Evolutionary conservation across 2,113 vertebrate species (phyloP).

Genomic region (Platysteira castanea): DNA sequence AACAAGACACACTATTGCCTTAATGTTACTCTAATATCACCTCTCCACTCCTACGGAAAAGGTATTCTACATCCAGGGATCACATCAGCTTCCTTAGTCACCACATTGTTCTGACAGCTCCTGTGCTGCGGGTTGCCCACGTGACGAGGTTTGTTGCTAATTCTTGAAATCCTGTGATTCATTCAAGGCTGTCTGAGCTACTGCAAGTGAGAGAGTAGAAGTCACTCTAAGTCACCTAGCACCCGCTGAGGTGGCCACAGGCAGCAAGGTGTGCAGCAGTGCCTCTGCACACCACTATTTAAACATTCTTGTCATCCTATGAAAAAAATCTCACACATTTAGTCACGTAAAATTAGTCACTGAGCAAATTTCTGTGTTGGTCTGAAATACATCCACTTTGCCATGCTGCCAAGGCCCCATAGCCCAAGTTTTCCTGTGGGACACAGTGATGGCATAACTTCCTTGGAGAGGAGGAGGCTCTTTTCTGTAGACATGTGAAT

Average conservation of each 20-base stretch:
- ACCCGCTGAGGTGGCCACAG: neutral
- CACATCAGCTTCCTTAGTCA: neutral
- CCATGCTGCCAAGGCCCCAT: neutral
- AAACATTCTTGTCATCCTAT: neutral
- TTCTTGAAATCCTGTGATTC: conserved; percentile 25
- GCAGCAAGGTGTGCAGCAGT: neutral
- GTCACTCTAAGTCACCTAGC: neutral
- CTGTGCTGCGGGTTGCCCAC: neutral
- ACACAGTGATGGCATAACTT: neutral
- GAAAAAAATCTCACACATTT: neutral
- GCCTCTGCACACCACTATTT: neutral
- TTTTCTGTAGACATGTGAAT: neutral
- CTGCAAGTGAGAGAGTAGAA: neutral
- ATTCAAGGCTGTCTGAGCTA: neutral
- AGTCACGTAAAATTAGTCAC: neutral
- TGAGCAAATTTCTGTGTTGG: neutral
- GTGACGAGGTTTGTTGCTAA: neutral
- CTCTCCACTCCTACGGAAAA: neutral
- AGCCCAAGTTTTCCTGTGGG: neutral
- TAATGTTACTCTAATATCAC: neutral
- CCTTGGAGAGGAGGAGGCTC: neutral
- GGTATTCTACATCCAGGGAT: neutral
- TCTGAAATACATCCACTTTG: neutral
- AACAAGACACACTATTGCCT: neutral
- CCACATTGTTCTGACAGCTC: neutral